Evolutionary conservation across 2,888 invertebrate genomes (phyloP), one percentile per base, ranked within the genome.

Genomic region (Cheilosia impressa): DNA sequence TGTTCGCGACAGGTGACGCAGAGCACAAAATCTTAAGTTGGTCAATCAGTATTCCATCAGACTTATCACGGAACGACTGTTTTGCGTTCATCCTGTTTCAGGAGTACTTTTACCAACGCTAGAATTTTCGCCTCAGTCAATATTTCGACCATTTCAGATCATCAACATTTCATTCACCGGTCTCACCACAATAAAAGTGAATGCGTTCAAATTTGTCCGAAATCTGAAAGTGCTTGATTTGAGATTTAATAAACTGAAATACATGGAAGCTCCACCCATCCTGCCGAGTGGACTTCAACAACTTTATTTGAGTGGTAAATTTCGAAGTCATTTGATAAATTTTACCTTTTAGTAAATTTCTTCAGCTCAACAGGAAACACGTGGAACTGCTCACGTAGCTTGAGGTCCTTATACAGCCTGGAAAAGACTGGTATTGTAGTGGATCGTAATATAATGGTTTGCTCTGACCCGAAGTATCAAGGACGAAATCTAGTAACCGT

Each of bases 131-230:
- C 17, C 17, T 17, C n/a, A 27, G 7, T 27, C 27, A 27, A 27
- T 27, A 6, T 27, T 27, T 27, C 0, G 27, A 27, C 5, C 7
- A 17, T 63, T 85, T 77, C 13, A 92, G 90, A 89, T 88, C 7
- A 92, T 92, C 1, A 92, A 92, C 79, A 92, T 92, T 31, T 92
- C 92, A 1, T 91, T 90, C 90, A 92, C 92, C n/a, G 90, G 91
- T 87, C 89, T 92, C 10, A 89, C 89, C 0, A 89, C 90, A n/a
- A 88, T 91, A 5, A 89, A 89, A 13, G 53, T 90, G 0, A 89
- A 90, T n/a, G 88, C 91, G 4, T 92, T 92, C 17, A 90, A 90
- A 87, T 88, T 88, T 2, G 77, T 92, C 0, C 89, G 90, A 38
- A 87, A 89, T 0, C 78, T 92, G 31, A 90, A 89, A 87, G 83